Conservation (phyloP, 53 echinoderm and acorn worm genomes). For the Patiria pectinifera region DNA sequence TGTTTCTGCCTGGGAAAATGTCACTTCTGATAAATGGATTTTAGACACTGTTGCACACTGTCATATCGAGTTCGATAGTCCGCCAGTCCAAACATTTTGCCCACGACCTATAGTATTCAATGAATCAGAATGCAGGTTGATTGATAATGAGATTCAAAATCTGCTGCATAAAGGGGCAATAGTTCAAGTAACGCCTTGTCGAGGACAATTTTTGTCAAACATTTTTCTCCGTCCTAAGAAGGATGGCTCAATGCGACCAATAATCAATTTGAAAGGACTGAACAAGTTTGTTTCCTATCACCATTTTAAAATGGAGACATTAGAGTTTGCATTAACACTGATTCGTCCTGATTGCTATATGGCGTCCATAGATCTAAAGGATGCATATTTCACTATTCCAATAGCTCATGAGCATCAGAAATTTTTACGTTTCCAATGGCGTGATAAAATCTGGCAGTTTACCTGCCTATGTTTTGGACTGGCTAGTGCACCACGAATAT, state of each 20-base stretch:
- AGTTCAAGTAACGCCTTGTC: not conserved
- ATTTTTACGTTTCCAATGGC: constrained; percentile 31
- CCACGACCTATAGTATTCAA: not conserved
- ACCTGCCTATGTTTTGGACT: constrained; percentile 18
- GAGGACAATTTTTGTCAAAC: constrained; percentile 54
- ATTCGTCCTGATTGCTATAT: constrained; percentile 7
- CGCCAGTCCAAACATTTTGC: not conserved
- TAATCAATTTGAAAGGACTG: too few relatives aligned
- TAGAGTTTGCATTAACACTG: constrained; percentile 14
- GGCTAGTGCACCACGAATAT: too few relatives aligned
- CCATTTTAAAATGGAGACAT: constrained; percentile 44
- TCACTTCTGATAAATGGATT: too few relatives aligned
- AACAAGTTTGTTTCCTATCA: not conserved
- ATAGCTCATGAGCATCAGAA: constrained; percentile 45
- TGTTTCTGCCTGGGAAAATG: too few relatives aligned
- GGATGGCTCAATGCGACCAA: too few relatives aligned
- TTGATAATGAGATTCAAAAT: not conserved
- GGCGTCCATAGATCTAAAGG: constrained; percentile 37
- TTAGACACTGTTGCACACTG: constrained; percentile 5
- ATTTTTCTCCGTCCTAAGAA: constrained; percentile 63
- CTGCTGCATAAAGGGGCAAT: constrained; percentile 10
- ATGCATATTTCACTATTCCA: constrained; percentile 51
- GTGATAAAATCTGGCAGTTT: constrained; percentile 31
- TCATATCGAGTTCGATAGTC: constrained; percentile 31
- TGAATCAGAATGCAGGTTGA: not conserved